These are phyloP conservation scores for Psittacara wagleri DNA, from an alignment of 2,113 vertebrate species.

Conservation along the genomic window DNA sequence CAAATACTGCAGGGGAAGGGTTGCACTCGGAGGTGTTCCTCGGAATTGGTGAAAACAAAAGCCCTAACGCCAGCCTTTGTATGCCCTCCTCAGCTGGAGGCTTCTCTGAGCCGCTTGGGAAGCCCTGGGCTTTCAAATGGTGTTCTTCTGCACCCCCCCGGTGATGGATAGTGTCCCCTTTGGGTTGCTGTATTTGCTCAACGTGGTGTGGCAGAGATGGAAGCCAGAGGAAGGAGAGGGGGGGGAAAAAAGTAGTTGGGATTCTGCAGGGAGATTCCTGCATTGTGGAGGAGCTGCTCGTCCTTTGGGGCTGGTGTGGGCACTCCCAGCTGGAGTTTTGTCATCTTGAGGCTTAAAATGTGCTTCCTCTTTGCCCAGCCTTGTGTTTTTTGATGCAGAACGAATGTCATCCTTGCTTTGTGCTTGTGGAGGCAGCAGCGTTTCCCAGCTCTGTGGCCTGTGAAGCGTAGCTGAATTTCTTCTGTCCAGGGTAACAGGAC, in stretches of 20 bases:
- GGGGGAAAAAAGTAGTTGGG: not conserved
- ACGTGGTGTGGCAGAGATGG: not conserved
- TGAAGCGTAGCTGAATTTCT: not conserved
- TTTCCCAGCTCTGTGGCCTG: not conserved
- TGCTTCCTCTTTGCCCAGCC: not conserved
- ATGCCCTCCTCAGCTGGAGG: not conserved
- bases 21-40: not conserved
- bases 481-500: not conserved
- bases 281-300: not conserved
- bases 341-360: not conserved
- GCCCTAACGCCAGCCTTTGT: not conserved
- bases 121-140: not conserved
- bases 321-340: not conserved
- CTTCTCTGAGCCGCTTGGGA: not conserved
- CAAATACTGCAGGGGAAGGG: constrained; percentile 49
- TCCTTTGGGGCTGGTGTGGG: not conserved
- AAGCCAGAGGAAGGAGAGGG: not conserved
- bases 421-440: not conserved
- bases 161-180: not conserved
- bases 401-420: fast-evolving
- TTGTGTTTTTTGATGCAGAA: not conserved
- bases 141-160: not conserved
- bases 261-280: constrained; percentile 39
- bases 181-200: not conserved
- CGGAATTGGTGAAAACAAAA: not conserved